A percentile compares a stretch with the other conserved stretches of the same genome.
phyloP scores from a whole-genome alignment of 1,140 invertebrate genomes.

The Steinernema feltiae region DNA sequence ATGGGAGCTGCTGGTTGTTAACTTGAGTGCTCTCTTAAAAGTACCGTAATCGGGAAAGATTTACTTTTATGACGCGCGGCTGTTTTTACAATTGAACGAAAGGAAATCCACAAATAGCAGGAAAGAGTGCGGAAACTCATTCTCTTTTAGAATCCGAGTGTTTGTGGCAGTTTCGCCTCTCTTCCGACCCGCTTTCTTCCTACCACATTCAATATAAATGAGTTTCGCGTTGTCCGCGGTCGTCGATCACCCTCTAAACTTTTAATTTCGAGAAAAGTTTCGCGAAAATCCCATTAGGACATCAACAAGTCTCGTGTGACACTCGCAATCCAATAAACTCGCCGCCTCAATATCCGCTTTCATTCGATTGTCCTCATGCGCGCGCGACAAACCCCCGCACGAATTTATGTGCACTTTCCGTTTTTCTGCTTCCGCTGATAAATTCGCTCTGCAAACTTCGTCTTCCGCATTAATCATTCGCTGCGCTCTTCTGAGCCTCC shows the following conservation, averaged over 20 bases:
- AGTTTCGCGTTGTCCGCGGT: neutral
- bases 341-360: neutral
- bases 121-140: too few relatives aligned
- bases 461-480: neutral
- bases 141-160: too few relatives aligned
- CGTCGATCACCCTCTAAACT: neutral
- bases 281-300: neutral
- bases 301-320: too few relatives aligned
- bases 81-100: too few relatives aligned
- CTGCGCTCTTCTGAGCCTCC: neutral
- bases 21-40: too few relatives aligned
- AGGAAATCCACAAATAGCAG: too few relatives aligned
- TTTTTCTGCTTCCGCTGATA: neutral
- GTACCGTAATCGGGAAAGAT: too few relatives aligned
- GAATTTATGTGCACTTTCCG: constrained; percentile 9
- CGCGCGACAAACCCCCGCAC: neutral
- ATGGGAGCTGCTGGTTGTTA: too few relatives aligned
- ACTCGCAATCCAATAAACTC: too few relatives aligned
- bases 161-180: too few relatives aligned
- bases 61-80: too few relatives aligned
- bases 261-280: neutral
- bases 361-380: neutral
- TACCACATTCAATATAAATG: neutral
- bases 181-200: neutral
- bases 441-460: neutral